Conservation (phyloP, 2,888 invertebrate species). For the Leucozona laternaria region DNA sequence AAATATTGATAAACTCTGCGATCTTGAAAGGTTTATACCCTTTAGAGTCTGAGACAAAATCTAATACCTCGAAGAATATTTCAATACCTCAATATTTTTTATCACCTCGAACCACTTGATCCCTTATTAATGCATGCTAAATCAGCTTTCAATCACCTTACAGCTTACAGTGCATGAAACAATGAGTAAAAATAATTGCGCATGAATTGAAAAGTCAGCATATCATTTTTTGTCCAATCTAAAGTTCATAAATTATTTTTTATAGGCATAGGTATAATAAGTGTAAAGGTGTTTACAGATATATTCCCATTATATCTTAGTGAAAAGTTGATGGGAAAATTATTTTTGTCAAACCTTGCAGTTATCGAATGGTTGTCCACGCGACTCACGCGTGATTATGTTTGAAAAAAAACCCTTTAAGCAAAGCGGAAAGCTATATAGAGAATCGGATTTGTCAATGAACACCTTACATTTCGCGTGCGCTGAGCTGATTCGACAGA, state of each 20-base stretch:
- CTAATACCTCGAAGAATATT: too few relatives aligned
- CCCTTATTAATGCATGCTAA: background rate
- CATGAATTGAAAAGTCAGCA: background rate
- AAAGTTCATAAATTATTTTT: background rate
- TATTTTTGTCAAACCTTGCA: background rate
- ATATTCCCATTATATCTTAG: background rate
- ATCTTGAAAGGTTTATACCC: too few relatives aligned
- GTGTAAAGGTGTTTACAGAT: background rate
- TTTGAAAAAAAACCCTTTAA: background rate
- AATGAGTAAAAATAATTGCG: background rate
- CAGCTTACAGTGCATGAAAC: background rate
- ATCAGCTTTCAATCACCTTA: background rate
- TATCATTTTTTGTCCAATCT: background rate
- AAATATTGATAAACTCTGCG: too few relatives aligned
- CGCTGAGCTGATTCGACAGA: slow-evolving; percentile 16
- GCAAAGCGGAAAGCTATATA: slow-evolving; percentile 1
- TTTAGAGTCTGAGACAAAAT: too few relatives aligned
- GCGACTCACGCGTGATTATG: slow-evolving; percentile 26
- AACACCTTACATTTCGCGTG: slow-evolving; percentile 1
- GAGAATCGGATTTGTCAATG: slow-evolving; percentile 5
- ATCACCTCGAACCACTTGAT: background rate
- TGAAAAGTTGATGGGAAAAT: slow-evolving; percentile 26
- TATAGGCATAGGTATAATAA: background rate
- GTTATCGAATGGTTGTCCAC: slow-evolving; percentile 2
- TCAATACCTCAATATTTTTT: too few relatives aligned